These are phyloP conservation scores for Oxyruncus cristatus DNA, from an alignment of 2,113 vertebrate genomes.

Conservation along the genomic window DNA sequence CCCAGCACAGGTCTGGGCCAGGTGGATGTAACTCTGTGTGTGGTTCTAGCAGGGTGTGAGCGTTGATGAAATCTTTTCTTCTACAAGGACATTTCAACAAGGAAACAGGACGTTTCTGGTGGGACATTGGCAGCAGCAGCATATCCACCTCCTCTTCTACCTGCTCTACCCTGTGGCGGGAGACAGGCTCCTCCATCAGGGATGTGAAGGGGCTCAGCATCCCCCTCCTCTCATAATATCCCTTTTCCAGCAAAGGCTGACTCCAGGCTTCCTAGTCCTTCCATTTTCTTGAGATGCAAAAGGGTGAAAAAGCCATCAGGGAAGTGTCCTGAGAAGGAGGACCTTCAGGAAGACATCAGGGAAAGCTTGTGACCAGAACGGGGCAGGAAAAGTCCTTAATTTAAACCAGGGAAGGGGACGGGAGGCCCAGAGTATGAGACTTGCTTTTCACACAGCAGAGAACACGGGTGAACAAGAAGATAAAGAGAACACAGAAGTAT, in stretches of 20 bases:
- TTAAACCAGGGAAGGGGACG: not conserved
- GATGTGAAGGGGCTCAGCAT: not conserved
- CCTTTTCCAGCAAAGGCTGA: not conserved
- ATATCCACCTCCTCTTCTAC: not conserved
- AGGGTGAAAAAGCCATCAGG: not conserved
- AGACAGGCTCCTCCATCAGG: not conserved
- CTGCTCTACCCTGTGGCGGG: accelerated
- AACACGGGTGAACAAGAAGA: not conserved
- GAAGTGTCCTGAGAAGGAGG: not conserved
- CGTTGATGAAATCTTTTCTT: not conserved
- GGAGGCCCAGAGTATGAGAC: not conserved
- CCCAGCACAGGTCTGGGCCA: not conserved
- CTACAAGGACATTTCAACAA: not conserved
- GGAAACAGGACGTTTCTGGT: not conserved
- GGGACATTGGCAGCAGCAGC: not conserved
- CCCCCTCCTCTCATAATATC: not conserved
- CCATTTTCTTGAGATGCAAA: not conserved
- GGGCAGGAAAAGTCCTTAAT: not conserved
- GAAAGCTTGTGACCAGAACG: not conserved
- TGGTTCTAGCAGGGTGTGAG: accelerated
- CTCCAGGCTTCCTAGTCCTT: not conserved
- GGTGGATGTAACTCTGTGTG: accelerated
- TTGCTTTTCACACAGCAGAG: not conserved
- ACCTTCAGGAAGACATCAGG: accelerated
- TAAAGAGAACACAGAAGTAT: not conserved